Percentiles rank a stretch among this genome's conserved stretches.
Evolutionary conservation across 2,888 invertebrate species (phyloP).

Genomic region (Xanthia togata): DNA sequence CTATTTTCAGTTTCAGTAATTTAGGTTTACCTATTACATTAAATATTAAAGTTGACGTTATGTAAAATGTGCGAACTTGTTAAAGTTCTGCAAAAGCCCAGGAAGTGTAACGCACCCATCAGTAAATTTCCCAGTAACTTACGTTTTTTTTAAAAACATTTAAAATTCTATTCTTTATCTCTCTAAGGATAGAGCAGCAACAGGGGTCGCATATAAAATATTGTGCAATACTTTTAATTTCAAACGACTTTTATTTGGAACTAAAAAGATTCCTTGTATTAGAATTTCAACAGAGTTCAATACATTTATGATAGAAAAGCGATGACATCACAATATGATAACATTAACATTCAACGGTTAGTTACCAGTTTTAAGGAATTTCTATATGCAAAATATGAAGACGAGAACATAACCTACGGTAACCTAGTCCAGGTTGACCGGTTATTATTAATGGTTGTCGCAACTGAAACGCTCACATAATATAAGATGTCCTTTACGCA

Average conservation of each 20-base stretch:
- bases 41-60: background rate
- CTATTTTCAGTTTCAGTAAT: background rate
- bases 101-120: background rate
- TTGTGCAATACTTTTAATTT: background rate
- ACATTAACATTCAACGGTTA: background rate
- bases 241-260: background rate
- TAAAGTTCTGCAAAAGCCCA: background rate
- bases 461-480: constrained; percentile 2
- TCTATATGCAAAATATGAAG: constrained; percentile 13
- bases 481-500: background rate
- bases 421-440: background rate
- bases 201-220: background rate
- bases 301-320: background rate
- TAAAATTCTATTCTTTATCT: background rate
- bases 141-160: background rate
- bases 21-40: background rate
- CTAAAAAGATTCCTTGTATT: background rate
- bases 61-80: background rate
- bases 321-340: background rate
- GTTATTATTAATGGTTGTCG: background rate
- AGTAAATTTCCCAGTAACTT: background rate
- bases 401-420: background rate
- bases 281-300: background rate
- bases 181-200: background rate
- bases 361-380: background rate